Percentiles rank a stretch among this genome's conserved stretches.
phyloP scores from a whole-genome alignment of 1,140 invertebrate genomes.

The Conus ventricosus region DNA sequence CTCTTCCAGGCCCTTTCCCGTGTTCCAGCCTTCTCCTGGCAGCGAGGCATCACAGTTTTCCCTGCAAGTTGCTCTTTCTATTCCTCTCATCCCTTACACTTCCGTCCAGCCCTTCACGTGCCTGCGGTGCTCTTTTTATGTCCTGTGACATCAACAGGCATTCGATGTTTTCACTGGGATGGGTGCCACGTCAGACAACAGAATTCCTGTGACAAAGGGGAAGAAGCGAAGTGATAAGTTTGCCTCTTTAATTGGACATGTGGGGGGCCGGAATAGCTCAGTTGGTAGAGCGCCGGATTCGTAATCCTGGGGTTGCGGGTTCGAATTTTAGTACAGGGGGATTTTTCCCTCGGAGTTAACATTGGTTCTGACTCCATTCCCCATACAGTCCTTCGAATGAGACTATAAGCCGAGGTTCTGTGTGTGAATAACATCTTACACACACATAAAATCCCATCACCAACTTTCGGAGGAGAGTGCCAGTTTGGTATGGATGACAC shows the following conservation, averaged over 20 bases:
- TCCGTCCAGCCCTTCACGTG: background rate
- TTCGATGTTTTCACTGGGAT: background rate
- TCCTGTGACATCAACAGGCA: background rate
- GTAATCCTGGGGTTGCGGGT: background rate
- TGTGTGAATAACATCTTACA: too few relatives aligned
- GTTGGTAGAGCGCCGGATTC: too few relatives aligned
- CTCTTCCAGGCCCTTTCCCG: background rate
- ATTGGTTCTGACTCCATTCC: background rate
- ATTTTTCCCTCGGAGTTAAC: conserved; percentile 16
- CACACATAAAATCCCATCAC: too few relatives aligned
- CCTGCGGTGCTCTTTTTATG: background rate
- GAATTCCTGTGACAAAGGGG: conserved; percentile 5
- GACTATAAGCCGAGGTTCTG: too few relatives aligned
- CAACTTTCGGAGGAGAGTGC: too few relatives aligned
- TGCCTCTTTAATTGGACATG: conserved; percentile 27
- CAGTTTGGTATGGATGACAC: too few relatives aligned
- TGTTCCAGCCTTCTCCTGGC: background rate
- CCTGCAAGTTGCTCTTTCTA: background rate
- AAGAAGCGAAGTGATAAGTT: conserved; percentile 18
- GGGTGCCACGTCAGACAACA: background rate
- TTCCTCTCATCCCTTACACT: background rate
- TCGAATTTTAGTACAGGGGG: conserved; percentile 21
- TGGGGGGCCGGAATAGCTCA: background rate
- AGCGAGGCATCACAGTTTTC: background rate
- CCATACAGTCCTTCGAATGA: too few relatives aligned